Conservation (phyloP, 2,888 invertebrate species). For the Chorisops tibialis region DNA sequence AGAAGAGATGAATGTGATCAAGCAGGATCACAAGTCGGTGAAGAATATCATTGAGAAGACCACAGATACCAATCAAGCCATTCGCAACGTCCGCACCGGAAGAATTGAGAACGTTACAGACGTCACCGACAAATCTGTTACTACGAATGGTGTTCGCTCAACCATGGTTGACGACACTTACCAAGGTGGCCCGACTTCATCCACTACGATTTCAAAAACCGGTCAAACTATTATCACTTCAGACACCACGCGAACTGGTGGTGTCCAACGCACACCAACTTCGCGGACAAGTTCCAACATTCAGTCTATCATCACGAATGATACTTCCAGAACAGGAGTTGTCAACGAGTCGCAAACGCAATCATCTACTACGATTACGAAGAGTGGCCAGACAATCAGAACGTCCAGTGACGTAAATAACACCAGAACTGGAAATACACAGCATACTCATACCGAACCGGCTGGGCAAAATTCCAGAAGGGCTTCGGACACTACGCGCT, state of each 20-base stretch:
- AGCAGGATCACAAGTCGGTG: constrained; percentile 30
- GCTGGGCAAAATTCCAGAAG: background rate
- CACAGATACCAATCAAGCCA: constrained; percentile 15
- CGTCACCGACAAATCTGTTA: background rate
- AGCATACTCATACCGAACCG: background rate
- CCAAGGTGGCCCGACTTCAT: background rate
- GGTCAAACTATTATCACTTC: background rate
- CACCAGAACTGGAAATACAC: background rate
- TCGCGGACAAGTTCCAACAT: background rate
- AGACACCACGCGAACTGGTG: background rate
- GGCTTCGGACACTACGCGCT: too few species aligned
- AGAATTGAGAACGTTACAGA: constrained; percentile 6
- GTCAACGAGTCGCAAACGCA: background rate
- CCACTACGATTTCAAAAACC: background rate
- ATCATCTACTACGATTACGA: constrained; percentile 2
- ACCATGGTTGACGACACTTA: too few species aligned
- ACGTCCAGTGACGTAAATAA: background rate
- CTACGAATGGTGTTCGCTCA: too few species aligned
- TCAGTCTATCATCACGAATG: background rate
- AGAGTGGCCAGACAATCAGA: constrained; percentile 1
- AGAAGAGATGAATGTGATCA: constrained; percentile 33
- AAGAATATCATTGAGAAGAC: constrained; percentile 27
- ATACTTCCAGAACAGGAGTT: background rate
- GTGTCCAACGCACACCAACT: background rate
- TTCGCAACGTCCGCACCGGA: constrained; percentile 6